Conservation (phyloP, 1,140 invertebrate genomes). For the Monomorium pharaonis region DNA sequence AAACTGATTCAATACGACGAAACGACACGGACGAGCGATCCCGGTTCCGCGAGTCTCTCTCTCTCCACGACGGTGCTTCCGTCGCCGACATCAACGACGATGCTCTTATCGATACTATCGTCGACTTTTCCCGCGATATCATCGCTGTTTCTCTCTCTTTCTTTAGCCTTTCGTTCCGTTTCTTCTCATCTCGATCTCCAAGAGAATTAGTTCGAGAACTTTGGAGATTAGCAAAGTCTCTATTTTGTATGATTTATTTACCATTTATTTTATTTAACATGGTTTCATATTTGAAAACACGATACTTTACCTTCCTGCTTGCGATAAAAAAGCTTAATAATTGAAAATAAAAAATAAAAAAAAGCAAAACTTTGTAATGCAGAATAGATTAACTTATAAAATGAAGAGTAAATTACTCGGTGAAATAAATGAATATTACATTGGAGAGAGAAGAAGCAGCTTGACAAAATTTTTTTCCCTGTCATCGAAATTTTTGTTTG, state of each 20-base stretch:
- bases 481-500: not conserved
- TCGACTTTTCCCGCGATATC: not conserved
- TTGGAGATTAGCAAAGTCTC: not conserved
- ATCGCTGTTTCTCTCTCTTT: not conserved
- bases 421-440: not conserved
- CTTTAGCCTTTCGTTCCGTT: not conserved
- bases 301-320: not conserved
- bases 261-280: not conserved
- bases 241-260: not conserved
- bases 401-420: not conserved
- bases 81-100: constrained; percentile 50
- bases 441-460: too few species aligned
- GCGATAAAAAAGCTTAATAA: not conserved
- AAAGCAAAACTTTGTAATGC: not conserved
- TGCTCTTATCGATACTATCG: constrained; percentile 51
- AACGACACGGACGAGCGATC: constrained; percentile 54
- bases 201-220: not conserved
- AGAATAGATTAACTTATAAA: not conserved
- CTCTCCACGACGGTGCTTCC: constrained; percentile 29
- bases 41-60: constrained; percentile 43
- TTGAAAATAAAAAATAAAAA: too few species aligned
- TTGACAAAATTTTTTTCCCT: not conserved
- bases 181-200: not conserved
- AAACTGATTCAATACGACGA: constrained; percentile 58
- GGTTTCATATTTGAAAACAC: not conserved